phyloP scores from a whole-genome alignment of 1,140 invertebrate genomes.

The Drosophila tropicalis region DNA sequence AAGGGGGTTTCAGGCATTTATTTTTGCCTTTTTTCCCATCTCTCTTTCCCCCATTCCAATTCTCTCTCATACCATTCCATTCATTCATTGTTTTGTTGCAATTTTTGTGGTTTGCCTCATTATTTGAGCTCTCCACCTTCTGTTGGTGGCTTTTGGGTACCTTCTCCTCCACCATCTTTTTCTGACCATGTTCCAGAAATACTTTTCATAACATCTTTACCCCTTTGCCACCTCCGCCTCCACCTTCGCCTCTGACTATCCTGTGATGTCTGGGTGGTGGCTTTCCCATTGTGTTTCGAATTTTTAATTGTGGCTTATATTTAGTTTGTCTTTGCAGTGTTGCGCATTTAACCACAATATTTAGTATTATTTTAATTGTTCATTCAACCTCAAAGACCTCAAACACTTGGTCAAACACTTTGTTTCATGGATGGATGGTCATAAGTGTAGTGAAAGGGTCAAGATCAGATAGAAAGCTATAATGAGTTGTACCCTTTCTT shows the following conservation, averaged over 20 bases:
- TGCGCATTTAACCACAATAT: constrained; percentile 43
- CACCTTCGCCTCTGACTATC: background rate
- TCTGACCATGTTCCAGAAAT: background rate
- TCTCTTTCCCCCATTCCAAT: constrained; percentile 7
- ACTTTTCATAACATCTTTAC: background rate
- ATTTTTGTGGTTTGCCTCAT: constrained; percentile 62
- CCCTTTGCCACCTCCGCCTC: too few relatives aligned
- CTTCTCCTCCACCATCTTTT: too few relatives aligned
- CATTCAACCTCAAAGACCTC: constrained; percentile 53
- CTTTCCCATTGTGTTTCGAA: constrained; percentile 1
- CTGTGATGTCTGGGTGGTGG: background rate
- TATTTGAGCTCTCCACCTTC: constrained; percentile 37
- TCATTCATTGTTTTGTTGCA: constrained; percentile 55
- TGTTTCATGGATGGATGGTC: too few relatives aligned
- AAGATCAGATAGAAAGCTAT: too few relatives aligned
- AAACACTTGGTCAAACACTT: constrained; percentile 17
- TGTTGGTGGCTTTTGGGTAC: background rate
- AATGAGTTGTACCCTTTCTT: too few relatives aligned
- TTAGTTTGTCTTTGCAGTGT: constrained; percentile 36
- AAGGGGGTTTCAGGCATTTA: background rate
- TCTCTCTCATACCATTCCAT: constrained; percentile 30
- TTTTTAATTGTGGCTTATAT: constrained; percentile 44
- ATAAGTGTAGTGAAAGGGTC: too few relatives aligned
- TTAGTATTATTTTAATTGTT: constrained; percentile 65
- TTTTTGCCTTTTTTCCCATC: background rate